Evolutionary conservation across 2,113 vertebrate genomes (phyloP).

Genomic region (Poeciliopsis retropinna): DNA sequence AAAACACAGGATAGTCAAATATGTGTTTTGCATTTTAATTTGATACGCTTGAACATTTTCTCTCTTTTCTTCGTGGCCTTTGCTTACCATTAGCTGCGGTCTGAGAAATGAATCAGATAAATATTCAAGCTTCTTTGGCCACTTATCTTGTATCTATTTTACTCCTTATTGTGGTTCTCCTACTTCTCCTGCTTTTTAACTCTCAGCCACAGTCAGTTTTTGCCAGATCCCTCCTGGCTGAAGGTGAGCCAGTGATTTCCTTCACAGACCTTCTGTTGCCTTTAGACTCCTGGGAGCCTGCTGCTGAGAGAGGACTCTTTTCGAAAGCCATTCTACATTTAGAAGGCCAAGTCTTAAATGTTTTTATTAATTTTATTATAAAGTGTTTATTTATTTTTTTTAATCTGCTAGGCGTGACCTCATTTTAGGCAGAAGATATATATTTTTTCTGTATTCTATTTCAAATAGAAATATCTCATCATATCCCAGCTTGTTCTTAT

Average conservation of each 20-base stretch:
- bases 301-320: conserved; percentile 19
- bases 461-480: conserved; percentile 15
- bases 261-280: conserved; percentile 13
- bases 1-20: not conserved
- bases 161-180: conserved; percentile 8
- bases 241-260: conserved; percentile 46
- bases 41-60: not conserved
- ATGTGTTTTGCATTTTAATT: not conserved
- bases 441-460: conserved; percentile 4
- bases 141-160: conserved; percentile 13
- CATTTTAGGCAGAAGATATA: not conserved
- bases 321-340: conserved; percentile 32
- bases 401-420: not conserved
- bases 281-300: conserved; percentile 24
- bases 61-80: not conserved
- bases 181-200: not conserved
- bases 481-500: conserved; percentile 20
- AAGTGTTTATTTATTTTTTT: not conserved
- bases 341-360: conserved; percentile 24
- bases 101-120: conserved; percentile 33
- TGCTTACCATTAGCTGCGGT: conserved; percentile 11
- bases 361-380: conserved; percentile 14
- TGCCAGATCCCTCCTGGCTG: conserved; percentile 32
- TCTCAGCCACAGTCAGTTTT: not conserved
- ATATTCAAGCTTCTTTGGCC: not conserved